Base-by-base conservation (phyloP, 2,113 vertebrate species). In the Pseudopipra pipra region DNA sequence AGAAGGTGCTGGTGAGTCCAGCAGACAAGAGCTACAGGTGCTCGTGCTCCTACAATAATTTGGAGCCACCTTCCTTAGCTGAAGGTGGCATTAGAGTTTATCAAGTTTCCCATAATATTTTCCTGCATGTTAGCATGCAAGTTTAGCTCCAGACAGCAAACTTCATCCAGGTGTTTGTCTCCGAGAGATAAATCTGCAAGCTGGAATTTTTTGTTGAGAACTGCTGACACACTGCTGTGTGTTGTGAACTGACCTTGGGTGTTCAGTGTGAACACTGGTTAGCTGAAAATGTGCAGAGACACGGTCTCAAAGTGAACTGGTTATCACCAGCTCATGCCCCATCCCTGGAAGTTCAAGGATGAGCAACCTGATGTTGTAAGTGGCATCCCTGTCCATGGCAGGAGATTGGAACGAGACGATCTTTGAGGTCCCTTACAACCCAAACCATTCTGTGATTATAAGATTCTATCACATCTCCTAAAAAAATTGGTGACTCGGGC, bases 21-120 rank as follows among this genome's bases (percentile, higher is more conserved):
- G 47, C 71, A 76, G 24, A 43, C 28, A 23, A 17, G 52, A 37
- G 9, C 62, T 37, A 14, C 33, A 63, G 49, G 49, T 5, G 5
- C 8, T 5, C 5, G 2, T 18, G 17, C 3, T 68, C 33, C 31
- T 55, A 3, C 0, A 1, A 17, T 33, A 12, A 51, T 61, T 39
- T 55, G 77, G 49, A 90, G 30, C 55, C 61, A 37, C 23, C 11
- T 39, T 67, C 47, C 39, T 22, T 49, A 55, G 28, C 37, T 83
- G 76, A 72, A 67, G 43, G 33, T 7, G 2, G 7, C 1, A 1
- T 63, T 62, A 31, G 24, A 35, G 14, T 66, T 92, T 43, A 52
- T 61, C 37, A 33, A 9, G 12, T n/a, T 79, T 49, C 37, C 87
- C 47, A 18, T 28, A 21, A 2, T 28, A 11, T 62, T 59, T 71